Evolutionary conservation across 2,113 vertebrate species (phyloP).

Genomic region (Oreochromis niloticus): DNA sequence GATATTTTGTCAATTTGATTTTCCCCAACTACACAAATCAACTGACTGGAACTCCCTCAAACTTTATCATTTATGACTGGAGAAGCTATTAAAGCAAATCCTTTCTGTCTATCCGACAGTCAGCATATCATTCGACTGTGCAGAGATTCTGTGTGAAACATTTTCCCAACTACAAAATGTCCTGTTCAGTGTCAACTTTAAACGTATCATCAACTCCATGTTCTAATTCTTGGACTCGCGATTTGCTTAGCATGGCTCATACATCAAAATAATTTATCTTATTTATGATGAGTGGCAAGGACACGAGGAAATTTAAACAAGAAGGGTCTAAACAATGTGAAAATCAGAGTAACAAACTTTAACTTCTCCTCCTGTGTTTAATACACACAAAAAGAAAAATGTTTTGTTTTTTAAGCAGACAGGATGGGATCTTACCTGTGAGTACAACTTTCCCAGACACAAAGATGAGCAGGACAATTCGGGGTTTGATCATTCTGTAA

Average conservation of each 20-base stretch:
- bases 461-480: constrained; percentile 98
- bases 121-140: background rate
- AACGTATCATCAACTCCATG: background rate
- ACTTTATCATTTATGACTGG: background rate
- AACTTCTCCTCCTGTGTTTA: background rate
- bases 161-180: background rate
- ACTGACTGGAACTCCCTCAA: background rate
- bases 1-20: background rate
- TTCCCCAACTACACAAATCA: background rate
- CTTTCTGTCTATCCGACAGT: background rate
- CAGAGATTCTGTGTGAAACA: background rate
- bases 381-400: background rate
- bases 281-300: background rate
- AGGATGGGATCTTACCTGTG: constrained; percentile 79
- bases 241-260: background rate
- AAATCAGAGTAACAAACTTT: background rate
- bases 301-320: background rate
- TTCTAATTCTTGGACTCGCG: background rate
- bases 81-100: background rate
- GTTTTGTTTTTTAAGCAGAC: background rate
- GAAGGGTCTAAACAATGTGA: background rate
- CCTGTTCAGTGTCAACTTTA: background rate
- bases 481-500: constrained; percentile 99
- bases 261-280: background rate
- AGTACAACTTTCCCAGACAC: constrained; percentile 99